Base-by-base conservation (phyloP, 2,113 vertebrate genomes). In the Apistogramma diplotaenia region DNA sequence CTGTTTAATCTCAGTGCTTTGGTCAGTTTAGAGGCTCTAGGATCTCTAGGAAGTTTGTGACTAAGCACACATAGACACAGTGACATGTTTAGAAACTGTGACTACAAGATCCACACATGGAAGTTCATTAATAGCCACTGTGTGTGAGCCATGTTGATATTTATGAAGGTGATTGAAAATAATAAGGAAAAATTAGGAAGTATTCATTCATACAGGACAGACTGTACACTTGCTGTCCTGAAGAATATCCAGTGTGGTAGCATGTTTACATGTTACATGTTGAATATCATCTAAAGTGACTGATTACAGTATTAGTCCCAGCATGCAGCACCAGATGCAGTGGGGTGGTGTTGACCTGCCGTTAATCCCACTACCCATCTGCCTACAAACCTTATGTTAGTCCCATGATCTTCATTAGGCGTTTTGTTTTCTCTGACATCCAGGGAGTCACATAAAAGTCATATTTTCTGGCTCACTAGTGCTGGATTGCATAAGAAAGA, bases 401-500 rank as follows among this genome's bases (percentile, higher is more conserved):
- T 74, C 59, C 18, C 51, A 59, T 56, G 67, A 81, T 6, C 6
- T 81, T 87, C 51, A 79, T 87, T 80, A 74, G 72, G 49, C 51
- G 51, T 43, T 85, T 87, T 78, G 71, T 67, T 87, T 74, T 19
- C 31, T 82, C 59, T 4, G 35, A 78, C 57, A 75, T 89, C 57
- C 74, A 13, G 37, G 53, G 84, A 82, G 81, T 81, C 73, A 81
- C 29, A 76, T 81, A 67, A 67, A 74, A 82, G 78, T 81, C 46
- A 78, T 83, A 25, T 65, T 84, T 81, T 82, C 85, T 75, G 82
- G 71, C 81, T 77, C 76, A 82, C 80, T 70, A 25, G 31, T 72
- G 77, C 54, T 37, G 35, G 35, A 40, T 90, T 91, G 85, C 86
- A 31, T 93, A 91, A 92, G 78, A 86, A 74, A 56, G 72, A 81